Percentiles rank a stretch among this genome's conserved stretches.
Evolutionary conservation across 1,140 invertebrate genomes (phyloP).

Genomic region (Myzus persicae): DNA sequence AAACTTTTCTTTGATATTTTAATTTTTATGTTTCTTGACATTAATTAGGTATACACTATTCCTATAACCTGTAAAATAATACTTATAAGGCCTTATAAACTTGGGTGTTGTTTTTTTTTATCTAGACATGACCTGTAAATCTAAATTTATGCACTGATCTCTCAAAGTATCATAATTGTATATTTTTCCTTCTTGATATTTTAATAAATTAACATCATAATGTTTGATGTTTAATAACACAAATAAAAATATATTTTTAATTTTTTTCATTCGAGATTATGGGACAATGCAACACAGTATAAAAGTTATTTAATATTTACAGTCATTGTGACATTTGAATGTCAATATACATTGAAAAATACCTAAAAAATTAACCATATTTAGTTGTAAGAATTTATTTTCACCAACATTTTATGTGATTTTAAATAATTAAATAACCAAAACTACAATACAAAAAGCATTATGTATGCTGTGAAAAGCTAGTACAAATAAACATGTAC

Average conservation of each 20-base stretch:
- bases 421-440: conserved; percentile 14
- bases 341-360: neutral
- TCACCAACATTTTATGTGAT: neutral
- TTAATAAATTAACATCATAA: neutral
- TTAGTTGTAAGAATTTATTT: neutral
- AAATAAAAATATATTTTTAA: neutral
- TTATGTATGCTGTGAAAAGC: neutral
- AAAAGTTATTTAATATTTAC: too few relatives aligned
- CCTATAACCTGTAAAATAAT: neutral
- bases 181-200: neutral
- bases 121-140: neutral
- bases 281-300: neutral
- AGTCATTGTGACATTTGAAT: neutral
- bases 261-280: neutral
- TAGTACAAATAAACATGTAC: neutral
- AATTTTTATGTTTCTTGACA: neutral
- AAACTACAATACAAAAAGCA: neutral
- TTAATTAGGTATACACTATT: neutral
- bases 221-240: neutral
- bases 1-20: neutral
- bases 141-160: neutral
- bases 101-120: neutral
- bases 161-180: neutral
- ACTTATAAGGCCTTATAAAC: neutral
- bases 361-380: neutral